phyloP scores from a whole-genome alignment of 1,140 invertebrate species.

The Bathynomus jamesi region DNA sequence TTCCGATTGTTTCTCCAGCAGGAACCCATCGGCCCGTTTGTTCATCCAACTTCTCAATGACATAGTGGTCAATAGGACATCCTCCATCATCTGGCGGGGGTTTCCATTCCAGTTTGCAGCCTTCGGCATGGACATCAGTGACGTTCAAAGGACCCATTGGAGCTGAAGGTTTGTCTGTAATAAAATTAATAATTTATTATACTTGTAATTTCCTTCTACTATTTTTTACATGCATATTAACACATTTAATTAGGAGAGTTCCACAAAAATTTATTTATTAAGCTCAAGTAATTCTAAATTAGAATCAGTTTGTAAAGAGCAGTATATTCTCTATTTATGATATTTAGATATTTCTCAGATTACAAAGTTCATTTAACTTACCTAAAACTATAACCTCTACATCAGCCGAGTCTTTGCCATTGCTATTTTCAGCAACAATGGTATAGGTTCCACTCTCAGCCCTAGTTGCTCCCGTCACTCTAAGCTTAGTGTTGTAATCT shows the following conservation, averaged over 20 bases:
- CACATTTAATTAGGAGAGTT: background rate
- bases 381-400: slow-evolving; percentile 84
- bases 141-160: slow-evolving; percentile 88
- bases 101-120: slow-evolving; percentile 77
- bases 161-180: slow-evolving; percentile 67
- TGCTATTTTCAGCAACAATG: slow-evolving; percentile 83
- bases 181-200: background rate
- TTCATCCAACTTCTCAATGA: slow-evolving; percentile 91
- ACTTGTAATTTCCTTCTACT: no score
- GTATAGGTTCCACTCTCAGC: slow-evolving; percentile 85
- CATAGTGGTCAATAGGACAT: slow-evolving; percentile 78
- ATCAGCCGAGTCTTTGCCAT: slow-evolving; percentile 83
- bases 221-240: no score
- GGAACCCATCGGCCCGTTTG: slow-evolving; percentile 85
- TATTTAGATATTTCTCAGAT: no score
- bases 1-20: slow-evolving; percentile 77
- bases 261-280: no score
- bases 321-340: no score
- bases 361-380: slow-evolving; percentile 40
- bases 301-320: no score
- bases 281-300: no score
- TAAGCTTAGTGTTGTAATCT: slow-evolving; percentile 85
- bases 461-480: slow-evolving; percentile 72
- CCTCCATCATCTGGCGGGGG: slow-evolving; percentile 85
- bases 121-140: slow-evolving; percentile 73